Evolutionary conservation across 2,113 vertebrate species (phyloP), one percentile per base, ranked within the genome.

Genomic region (Cyprinodon brontotheroides): DNA sequence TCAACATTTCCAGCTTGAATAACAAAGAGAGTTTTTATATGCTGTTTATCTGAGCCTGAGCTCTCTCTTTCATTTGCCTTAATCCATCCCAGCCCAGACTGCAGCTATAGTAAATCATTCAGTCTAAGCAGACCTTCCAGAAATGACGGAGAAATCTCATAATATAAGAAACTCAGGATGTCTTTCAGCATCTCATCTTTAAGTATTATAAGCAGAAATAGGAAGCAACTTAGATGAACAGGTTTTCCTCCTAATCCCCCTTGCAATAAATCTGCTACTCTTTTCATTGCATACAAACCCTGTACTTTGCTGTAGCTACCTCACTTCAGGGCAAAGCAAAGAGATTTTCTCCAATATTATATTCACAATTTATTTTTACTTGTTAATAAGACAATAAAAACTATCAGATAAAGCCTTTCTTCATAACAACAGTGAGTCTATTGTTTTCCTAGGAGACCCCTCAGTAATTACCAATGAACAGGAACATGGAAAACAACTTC

Each of bases 391-490:
- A 77, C 50, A 36, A 57, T 67, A 68, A 72, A 74, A 65, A 57
- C 63, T 79, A 70, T 88, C 82, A 77, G 78, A 83, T 9, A 75
- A 79, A 53, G 70, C 69, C 63, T 74, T 75, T 80, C 72, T 89
- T 87, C 84, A 87, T 81, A 77, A 82, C 75, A 83, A 83, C 88
- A 84, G 87, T 17, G 37, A 87, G 85, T 86, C 88, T 86, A 91
- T 87, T 79, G 72, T 66, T 80, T 75, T 89, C 89, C 82, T 72
- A 81, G 79, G 90, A 89, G 90, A 84, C 65, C 75, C 73, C 48
- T 77, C 20, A 81, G 90, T 93, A 92, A 93, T 92, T 92, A 92
- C 87, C 80, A 90, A 91, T 83, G 85, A 89, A 84, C 53, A 72
- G 75, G 47, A 85, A 74, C 75, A 70, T 68, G 80, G 75, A 76